Base-by-base conservation (phyloP, 2,888 invertebrate species). In the Clanis bilineata region DNA sequence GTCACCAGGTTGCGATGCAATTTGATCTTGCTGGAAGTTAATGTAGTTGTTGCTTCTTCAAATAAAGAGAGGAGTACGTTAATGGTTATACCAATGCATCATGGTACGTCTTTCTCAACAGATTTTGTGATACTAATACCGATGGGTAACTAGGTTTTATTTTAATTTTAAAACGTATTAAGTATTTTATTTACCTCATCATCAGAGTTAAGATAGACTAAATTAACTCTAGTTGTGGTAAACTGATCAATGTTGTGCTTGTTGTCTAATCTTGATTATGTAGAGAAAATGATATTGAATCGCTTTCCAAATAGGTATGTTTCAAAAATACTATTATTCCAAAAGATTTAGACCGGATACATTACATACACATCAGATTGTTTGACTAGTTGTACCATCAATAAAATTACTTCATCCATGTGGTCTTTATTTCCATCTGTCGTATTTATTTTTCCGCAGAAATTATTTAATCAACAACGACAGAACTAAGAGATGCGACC, bases 401-500 rank as follows among this genome's bases (percentile, higher is more conserved):
- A n/a, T n/a, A n/a, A n/a, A n/a, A n/a, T n/a, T n/a, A n/a, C n/a
- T 36, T 36, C 12, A 10, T 36, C 12, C 12, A 12, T 36, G 2
- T 10, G 12, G 9, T 36, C 1, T 2, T 5, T 12, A 36, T 36
- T n/a, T 9, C 43, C 7, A 43, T 18, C 18, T 18, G 15, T 9
- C 21, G 6, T 39, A 3, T 38, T n/a, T 21, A 23, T 12, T 39
- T 55, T 39, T 2, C 25, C 41, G 43, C 4, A 21, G 4, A 51
- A 15, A 6, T 56, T 22, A 38, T 22, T 23, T 56, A 7, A 22
- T 18, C 4, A 18, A 21, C n/a, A 23, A 12, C 21, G 23, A 39
- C 18, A 55, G 28, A 23, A 21, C 51, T 47, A 51, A 51, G 51
- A 51, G 51, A 58, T 47, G 60, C 58, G 65, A 66, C 62, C 63